These are phyloP conservation scores for Leptopilina clavipes DNA, from an alignment of 1,140 invertebrate genomes.

Conservation along the genomic window DNA sequence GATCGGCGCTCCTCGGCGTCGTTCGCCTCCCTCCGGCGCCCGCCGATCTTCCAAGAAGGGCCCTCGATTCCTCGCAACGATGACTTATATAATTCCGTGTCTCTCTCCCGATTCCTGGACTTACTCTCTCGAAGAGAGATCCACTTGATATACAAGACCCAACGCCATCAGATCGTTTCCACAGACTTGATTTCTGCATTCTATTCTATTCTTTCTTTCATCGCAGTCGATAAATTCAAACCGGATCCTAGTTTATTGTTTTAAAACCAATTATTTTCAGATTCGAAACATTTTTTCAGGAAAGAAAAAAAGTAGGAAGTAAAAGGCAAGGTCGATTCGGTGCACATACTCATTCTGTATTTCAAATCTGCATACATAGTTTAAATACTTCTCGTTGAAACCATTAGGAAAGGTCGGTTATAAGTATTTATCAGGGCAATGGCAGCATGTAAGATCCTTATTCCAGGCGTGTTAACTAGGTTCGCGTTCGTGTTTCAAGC, in stretches of 20 bases:
- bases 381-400: slow-evolving; percentile 24
- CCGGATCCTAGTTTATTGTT: slow-evolving; percentile 20
- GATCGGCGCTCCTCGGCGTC: slow-evolving; percentile 38
- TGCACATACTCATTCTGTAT: not conserved
- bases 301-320: not conserved
- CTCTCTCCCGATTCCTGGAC: slow-evolving; percentile 53
- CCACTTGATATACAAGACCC: slow-evolving; percentile 46
- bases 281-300: not conserved
- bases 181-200: slow-evolving; percentile 36
- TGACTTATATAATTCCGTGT: slow-evolving; percentile 63
- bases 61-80: slow-evolving; percentile 49
- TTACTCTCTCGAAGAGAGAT: slow-evolving; percentile 44
- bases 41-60: slow-evolving; percentile 62
- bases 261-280: not conserved
- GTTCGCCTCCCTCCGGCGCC: slow-evolving; percentile 49
- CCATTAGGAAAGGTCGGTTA: slow-evolving; percentile 48
- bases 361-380: slow-evolving; percentile 21
- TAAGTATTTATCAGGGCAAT: slow-evolving; percentile 57
- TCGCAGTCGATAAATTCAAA: slow-evolving; percentile 4
- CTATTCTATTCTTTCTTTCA: not conserved
- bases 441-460: slow-evolving; percentile 57
- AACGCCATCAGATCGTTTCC: slow-evolving; percentile 42
- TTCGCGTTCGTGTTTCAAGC: slow-evolving; percentile 38
- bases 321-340: slow-evolving; percentile 14
- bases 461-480: slow-evolving; percentile 58